Percentiles rank a stretch among this genome's conserved stretches.
Evolutionary conservation across 1,140 invertebrate species (phyloP).

Genomic region (Magallana gigas): DNA sequence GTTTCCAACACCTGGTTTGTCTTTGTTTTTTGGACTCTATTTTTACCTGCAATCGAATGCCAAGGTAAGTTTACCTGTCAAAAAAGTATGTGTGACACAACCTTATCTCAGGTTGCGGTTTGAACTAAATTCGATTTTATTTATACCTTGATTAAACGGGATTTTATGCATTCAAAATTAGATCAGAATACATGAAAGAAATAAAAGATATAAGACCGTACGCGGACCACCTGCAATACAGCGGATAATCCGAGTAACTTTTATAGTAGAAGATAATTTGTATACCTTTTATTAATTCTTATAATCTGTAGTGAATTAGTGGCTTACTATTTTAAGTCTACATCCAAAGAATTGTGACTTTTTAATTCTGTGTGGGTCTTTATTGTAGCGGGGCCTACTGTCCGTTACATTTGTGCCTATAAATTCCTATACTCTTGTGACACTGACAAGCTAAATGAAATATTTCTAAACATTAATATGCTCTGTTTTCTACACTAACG

Average conservation of each 20-base stretch:
- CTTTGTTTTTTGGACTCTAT: slow-evolving; percentile 9
- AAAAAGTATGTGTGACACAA: slow-evolving; percentile 4
- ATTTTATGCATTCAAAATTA: neutral
- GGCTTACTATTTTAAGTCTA: neutral
- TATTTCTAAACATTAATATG: slow-evolving; percentile 8
- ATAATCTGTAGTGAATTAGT: neutral
- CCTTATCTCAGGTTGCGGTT: slow-evolving; percentile 20
- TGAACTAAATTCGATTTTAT: slow-evolving; percentile 35
- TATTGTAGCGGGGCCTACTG: too few species aligned
- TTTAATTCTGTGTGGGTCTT: too few species aligned
- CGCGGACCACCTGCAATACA: neutral
- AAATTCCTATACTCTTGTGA: neutral
- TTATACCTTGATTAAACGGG: slow-evolving; percentile 13
- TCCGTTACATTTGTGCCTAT: neutral
- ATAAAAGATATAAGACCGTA: too few species aligned
- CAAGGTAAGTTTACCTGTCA: slow-evolving; percentile 30
- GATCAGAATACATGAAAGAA: too few species aligned
- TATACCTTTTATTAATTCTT: neutral
- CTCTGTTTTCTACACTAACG: neutral
- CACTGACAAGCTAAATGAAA: neutral
- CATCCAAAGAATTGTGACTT: too few species aligned
- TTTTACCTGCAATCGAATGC: slow-evolving; percentile 28
- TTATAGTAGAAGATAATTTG: neutral
- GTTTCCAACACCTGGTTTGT: neutral
- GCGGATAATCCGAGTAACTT: neutral